Conservation (phyloP, 2,113 vertebrate species). For the Egretta garzetta region DNA sequence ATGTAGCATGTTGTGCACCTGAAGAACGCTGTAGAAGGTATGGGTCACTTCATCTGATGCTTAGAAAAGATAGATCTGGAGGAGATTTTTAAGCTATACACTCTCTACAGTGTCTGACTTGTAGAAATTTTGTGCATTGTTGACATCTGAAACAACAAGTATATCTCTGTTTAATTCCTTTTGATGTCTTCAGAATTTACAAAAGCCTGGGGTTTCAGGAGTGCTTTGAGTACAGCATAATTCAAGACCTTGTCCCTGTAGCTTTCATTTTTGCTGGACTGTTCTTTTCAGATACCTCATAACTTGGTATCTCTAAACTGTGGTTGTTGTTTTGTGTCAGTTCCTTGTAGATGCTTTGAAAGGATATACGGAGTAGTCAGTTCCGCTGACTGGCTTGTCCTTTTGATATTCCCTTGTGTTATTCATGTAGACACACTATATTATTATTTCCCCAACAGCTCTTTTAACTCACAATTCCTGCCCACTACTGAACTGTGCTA, state of each 20-base stretch:
- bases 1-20: background rate
- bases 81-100: background rate
- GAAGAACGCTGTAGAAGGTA: background rate
- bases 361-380: background rate
- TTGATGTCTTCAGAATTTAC: background rate
- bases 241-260: background rate
- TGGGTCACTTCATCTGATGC: background rate
- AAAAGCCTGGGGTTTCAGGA: background rate
- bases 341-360: background rate
- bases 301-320: background rate
- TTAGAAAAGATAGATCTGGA: background rate
- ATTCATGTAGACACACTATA: background rate
- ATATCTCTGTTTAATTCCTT: background rate
- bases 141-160: background rate
- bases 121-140: background rate
- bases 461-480: background rate
- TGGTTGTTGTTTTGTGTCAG: background rate
- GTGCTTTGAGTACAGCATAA: background rate
- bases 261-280: background rate
- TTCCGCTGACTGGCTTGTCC: background rate
- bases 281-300: background rate
- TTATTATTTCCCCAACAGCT: background rate
- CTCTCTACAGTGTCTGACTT: background rate
- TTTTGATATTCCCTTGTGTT: background rate
- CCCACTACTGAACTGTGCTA: background rate